Evolutionary conservation across 1,140 invertebrate species (phyloP).

Genomic region (Eulimnadia texana): DNA sequence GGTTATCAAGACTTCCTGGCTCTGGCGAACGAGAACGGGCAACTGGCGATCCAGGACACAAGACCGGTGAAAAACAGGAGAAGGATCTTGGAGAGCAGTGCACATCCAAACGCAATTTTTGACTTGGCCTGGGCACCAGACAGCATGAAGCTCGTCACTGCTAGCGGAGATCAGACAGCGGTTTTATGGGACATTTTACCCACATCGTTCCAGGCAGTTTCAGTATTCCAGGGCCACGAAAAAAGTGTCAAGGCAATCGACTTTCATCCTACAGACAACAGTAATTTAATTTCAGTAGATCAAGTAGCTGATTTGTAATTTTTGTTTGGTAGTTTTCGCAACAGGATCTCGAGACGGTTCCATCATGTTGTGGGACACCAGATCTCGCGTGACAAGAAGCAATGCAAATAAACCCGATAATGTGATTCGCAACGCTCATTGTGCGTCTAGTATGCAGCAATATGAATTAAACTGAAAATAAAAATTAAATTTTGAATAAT

Average conservation of each 20-base stretch:
- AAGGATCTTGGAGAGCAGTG: slow-evolving; percentile 32
- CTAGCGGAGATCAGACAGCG: slow-evolving; percentile 67
- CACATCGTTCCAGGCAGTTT: slow-evolving; percentile 27
- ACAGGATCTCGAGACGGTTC: slow-evolving; percentile 69
- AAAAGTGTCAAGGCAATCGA: slow-evolving; percentile 62
- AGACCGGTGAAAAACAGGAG: background rate
- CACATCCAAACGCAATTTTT: slow-evolving; percentile 76
- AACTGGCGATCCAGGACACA: slow-evolving; percentile 45
- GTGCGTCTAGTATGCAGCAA: slow-evolving; percentile 18
- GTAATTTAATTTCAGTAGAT: slow-evolving; percentile 8
- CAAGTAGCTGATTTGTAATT: background rate
- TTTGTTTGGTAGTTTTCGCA: slow-evolving; percentile 51
- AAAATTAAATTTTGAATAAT: background rate
- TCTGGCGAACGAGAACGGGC: slow-evolving; percentile 71
- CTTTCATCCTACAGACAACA: slow-evolving; percentile 44
- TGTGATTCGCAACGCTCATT: slow-evolving; percentile 27
- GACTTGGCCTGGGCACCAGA: slow-evolving; percentile 69
- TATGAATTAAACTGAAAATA: background rate
- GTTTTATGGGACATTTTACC: slow-evolving; percentile 49
- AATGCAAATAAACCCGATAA: slow-evolving; percentile 22
- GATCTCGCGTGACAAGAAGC: slow-evolving; percentile 34
- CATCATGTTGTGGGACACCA: slow-evolving; percentile 67
- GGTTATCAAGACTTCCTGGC: slow-evolving; percentile 53
- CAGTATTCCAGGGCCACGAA: slow-evolving; percentile 52
- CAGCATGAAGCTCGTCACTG: slow-evolving; percentile 59